phyloP scores from a whole-genome alignment of 2,888 invertebrate species.

The Nomada fucata region DNA sequence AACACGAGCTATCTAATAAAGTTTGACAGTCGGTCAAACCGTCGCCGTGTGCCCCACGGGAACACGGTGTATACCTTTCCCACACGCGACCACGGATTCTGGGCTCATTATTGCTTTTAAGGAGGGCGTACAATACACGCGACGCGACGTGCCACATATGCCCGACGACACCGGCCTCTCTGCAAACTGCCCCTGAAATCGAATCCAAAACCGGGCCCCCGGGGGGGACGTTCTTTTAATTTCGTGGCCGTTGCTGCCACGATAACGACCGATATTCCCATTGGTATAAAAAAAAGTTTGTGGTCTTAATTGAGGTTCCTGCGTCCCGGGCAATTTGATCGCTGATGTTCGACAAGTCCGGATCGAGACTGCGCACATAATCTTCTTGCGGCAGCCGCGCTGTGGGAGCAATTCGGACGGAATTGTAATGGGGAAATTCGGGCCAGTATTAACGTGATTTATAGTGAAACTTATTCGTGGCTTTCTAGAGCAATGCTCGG shows the following conservation, averaged over 20 bases:
- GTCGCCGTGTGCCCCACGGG: conserved; percentile 54
- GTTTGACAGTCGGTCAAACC: conserved; percentile 73
- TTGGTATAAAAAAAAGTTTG: conserved; percentile 14
- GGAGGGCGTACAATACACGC: conserved; percentile 59
- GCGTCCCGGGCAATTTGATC: conserved; percentile 13
- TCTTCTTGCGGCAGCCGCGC: neutral
- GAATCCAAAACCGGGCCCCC: conserved; percentile 71
- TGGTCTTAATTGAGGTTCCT: conserved; percentile 29
- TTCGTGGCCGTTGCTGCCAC: conserved; percentile 61
- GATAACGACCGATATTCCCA: conserved; percentile 43
- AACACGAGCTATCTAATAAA: conserved; percentile 73
- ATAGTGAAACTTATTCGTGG: no score
- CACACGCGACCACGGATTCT: conserved; percentile 71
- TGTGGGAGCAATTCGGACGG: conserved; percentile 16
- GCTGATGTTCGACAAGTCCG: neutral
- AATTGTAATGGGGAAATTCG: neutral
- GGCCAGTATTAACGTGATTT: neutral
- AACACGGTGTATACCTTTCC: conserved; percentile 75
- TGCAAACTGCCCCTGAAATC: conserved; percentile 68
- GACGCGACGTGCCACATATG: conserved; percentile 70
- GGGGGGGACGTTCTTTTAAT: conserved; percentile 63
- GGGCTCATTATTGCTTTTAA: conserved; percentile 75
- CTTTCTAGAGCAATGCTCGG: no score
- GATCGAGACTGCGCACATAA: neutral
- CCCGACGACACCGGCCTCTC: conserved; percentile 62